Conservation (phyloP, 2,888 invertebrate species). For the Caenorhabditis imperialis region DNA sequence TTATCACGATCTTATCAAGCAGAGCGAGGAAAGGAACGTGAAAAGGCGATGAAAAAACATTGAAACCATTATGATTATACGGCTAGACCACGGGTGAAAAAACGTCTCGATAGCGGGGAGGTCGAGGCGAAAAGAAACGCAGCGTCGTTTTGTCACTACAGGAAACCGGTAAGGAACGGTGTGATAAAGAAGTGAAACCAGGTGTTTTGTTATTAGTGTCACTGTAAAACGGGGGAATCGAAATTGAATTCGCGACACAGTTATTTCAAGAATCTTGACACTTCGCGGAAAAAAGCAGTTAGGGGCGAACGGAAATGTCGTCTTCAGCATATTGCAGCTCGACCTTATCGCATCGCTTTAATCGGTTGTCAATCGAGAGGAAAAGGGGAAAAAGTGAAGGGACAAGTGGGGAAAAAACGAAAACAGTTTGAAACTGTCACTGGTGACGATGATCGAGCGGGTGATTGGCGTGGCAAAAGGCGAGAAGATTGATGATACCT, state of each 20-base stretch:
- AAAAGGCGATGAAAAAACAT: constrained; percentile 14
- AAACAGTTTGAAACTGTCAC: constrained; percentile 34
- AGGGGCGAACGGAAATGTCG: constrained; percentile 9
- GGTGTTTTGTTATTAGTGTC: constrained; percentile 42
- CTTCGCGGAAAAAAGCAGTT: constrained; percentile 20
- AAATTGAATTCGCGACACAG: constrained; percentile 36
- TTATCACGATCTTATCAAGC: constrained; percentile 47
- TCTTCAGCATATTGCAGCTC: too few species aligned
- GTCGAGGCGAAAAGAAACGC: constrained; percentile 5
- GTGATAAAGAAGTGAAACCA: constrained; percentile 34
- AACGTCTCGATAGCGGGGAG: constrained; percentile 28
- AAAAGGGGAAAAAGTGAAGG: constrained; percentile 23
- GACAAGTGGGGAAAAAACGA: background rate
- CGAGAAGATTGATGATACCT: constrained; percentile 39
- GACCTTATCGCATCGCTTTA: too few species aligned
- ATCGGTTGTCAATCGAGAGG: too few species aligned
- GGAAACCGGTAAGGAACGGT: constrained; percentile 51
- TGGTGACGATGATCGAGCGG: constrained; percentile 22
- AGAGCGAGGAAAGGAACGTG: constrained; percentile 22
- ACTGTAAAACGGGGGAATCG: background rate
- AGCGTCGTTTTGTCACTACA: too few species aligned
- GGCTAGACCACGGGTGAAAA: constrained; percentile 28
- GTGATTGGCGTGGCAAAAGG: constrained; percentile 39
- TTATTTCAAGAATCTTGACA: constrained; percentile 5
- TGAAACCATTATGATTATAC: constrained; percentile 40